Evolutionary conservation across 2,888 invertebrate species (phyloP), one percentile per base, ranked within the genome.

Genomic region (Tupiocoris notatus): DNA sequence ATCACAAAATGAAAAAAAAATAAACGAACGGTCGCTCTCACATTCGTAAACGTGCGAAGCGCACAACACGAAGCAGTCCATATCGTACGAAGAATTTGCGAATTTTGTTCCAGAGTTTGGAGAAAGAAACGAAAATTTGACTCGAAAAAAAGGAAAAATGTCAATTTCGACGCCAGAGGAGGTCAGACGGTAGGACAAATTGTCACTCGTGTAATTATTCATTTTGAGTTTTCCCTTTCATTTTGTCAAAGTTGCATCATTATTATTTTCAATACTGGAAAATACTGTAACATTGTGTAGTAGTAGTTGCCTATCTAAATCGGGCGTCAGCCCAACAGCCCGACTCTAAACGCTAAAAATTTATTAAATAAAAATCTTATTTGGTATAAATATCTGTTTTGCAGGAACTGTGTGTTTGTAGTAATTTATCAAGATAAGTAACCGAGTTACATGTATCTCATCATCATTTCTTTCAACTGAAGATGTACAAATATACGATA

Each of bases 321-420:
- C 3, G 39, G 25, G 73, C 39, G 12, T 39, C 39, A 39, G 73
- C 9, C 58, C 75, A 65, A 25, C 75, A 18, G 25, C 21, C 16
- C 20, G 73, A 54, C 73, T 73, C 56, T 73, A 73, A 62, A 73
- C 23, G 24, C 73, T 73, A 73, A 62, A 56, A 75, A 64, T 75
- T 75, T 65, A 75, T 65, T 64, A 75, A 78, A 78, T 76, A 75
- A 78, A n/a, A 78, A 77, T 76, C 73, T 77, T 79, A 78, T 79
- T 79, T 77, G 79, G 79, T 78, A 79, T 79, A 77, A 78, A 79
- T 74, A 77, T 77, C 77, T 78, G 77, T 79, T 77, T 66, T 78
- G 78, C 80, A 80, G 80, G 80, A 80, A 80, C 80, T 80, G 80
- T 80, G 80, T 80, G 79, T 77, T 79, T 78, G 77, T 77, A 79